Conservation (phyloP, 1,140 invertebrate species). For the Leptinotarsa defecta region DNA sequence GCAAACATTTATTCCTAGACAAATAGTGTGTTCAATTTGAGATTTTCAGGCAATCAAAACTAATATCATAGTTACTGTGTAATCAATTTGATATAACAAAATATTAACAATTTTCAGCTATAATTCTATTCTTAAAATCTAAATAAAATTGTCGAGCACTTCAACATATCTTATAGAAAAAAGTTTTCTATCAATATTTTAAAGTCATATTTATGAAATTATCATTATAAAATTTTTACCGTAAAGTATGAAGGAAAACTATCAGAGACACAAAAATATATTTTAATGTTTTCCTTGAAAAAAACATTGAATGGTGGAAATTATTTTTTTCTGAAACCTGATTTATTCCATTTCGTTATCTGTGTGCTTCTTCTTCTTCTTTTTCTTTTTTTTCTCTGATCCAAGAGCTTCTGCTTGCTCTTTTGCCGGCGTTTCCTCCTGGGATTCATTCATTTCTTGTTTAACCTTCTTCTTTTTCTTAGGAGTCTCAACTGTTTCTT, state of each 20-base stretch:
- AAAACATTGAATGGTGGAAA: not conserved
- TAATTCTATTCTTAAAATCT: not conserved
- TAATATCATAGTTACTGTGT: not conserved
- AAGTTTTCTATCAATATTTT: not conserved
- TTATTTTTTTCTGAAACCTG: too few species aligned
- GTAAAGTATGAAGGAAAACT: not conserved
- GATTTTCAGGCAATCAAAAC: not conserved
- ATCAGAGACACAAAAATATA: not conserved
- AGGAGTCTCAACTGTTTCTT: constrained; percentile 31
- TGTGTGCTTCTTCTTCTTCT: constrained; percentile 49
- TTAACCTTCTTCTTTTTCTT: constrained; percentile 52
- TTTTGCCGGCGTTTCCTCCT: constrained; percentile 28
- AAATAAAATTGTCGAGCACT: not conserved
- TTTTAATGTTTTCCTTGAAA: not conserved
- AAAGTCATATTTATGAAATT: not conserved
- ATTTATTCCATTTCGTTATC: constrained; percentile 7
- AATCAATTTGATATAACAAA: not conserved
- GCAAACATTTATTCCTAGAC: too few species aligned
- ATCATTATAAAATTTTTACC: not conserved
- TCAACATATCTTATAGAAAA: not conserved
- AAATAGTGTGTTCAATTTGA: too few species aligned
- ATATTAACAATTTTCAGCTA: not conserved
- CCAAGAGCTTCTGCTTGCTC: constrained; percentile 41
- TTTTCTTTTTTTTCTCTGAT: constrained; percentile 58
- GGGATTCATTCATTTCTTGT: constrained; percentile 36